Percentiles rank a stretch among this genome's conserved stretches.
Conservation (phyloP, 1,140 invertebrate genomes). For the Drosophila bocki region DNA sequence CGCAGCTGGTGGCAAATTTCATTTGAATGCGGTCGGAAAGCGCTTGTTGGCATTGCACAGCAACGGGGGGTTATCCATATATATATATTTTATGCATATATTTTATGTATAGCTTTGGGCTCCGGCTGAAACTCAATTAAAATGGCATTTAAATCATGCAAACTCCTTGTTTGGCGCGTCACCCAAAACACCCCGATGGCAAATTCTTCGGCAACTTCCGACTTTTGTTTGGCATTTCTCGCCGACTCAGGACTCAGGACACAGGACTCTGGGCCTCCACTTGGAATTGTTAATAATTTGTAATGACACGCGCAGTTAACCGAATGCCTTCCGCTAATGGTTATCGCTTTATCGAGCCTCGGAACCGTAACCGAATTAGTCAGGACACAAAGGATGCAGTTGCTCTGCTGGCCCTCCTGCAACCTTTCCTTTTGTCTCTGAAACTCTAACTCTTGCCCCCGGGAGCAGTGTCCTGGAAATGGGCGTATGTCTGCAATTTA, state of each 20-base stretch:
- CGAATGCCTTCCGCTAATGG: constrained; percentile 14
- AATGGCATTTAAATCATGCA: constrained; percentile 82
- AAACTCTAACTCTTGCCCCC: constrained; percentile 6
- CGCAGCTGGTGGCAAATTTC: constrained; percentile 76
- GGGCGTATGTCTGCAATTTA: constrained; percentile 74
- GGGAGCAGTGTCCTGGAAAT: constrained; percentile 38
- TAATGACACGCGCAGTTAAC: constrained; percentile 54
- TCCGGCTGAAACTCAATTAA: constrained; percentile 71
- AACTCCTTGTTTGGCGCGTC: constrained; percentile 61
- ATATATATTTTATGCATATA: not conserved
- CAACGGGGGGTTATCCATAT: constrained; percentile 55
- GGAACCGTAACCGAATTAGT: constrained; percentile 52
- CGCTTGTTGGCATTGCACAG: constrained; percentile 77
- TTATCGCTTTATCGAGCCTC: constrained; percentile 23
- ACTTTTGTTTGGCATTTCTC: constrained; percentile 18
- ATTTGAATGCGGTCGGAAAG: constrained; percentile 70
- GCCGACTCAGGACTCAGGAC: not conserved
- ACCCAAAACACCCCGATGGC: constrained; percentile 44
- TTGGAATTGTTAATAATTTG: constrained; percentile 80
- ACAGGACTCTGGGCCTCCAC: constrained; percentile 9
- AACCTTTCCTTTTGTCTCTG: constrained; percentile 47
- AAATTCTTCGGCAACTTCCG: constrained; percentile 64
- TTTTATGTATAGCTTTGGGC: constrained; percentile 6
- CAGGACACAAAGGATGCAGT: constrained; percentile 48
- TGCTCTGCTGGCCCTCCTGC: constrained; percentile 15